Evolutionary conservation across 2,113 vertebrate genomes (phyloP), one percentile per base, ranked within the genome.

Genomic region (Dendropsophus ebraccatus): DNA sequence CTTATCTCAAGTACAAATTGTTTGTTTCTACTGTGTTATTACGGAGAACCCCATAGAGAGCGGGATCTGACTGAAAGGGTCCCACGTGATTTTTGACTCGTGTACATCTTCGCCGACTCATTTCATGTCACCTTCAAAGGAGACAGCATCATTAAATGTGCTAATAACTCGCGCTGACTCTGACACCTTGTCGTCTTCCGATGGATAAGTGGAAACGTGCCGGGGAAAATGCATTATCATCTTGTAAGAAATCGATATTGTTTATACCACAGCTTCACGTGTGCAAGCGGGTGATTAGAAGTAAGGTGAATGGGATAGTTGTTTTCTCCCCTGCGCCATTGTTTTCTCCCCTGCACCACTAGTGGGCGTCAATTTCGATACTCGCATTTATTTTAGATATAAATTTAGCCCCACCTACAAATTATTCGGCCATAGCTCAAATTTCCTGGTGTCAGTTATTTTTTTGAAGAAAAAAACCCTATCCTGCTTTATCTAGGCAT

Each of bases 1-100:
- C 74, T 85, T 85, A 78, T 85, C 74, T 85, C 73, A 69, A 85
- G 83, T 85, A 85, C 83, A 85, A 85, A 85, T 85, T 85, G 52
- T 77, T 85, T 85, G 83, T 85, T 85, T 78, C 83, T 77, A 65
- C 83, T 47, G 60, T 85, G 74, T 78, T 85, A 76, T 85, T 85
- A 77, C 17, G 69, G 54, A 58, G 35, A 78, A 23, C 83, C 83
- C 83, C 83, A 78, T 65, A 54, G 74, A 85, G 83, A 78, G 11
- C 19, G 28, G n/a, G 58, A 83, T 74, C 35, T 25, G 50, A 78
- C 58, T 4, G 56, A 62, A 45, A 54, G n/a, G 56, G 50, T 77
- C 74, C 74, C 83, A 69, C 74, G 13, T 54, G 74, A 49, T 21
- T 45, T 41, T 13, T 41, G 25, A 76, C 54, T 65, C 41, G 41